Base-by-base conservation (phyloP, 2,113 vertebrate genomes). In the Lichenostomus cassidix region DNA sequence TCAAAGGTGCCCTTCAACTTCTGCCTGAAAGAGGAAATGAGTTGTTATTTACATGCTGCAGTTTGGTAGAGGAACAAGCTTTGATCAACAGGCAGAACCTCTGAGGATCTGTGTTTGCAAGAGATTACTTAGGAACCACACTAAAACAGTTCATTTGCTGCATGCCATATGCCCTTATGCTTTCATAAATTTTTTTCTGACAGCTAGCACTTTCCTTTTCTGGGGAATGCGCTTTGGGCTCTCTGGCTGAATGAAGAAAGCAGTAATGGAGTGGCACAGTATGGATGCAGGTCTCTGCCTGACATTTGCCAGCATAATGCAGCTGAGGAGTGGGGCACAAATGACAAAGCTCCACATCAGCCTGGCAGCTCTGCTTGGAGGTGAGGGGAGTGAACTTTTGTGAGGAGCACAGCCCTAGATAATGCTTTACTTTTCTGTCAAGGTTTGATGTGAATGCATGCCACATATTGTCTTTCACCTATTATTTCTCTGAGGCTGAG, bases 381-480 rank as follows among this genome's bases (percentile, higher is more conserved):
- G 8, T 65, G 58, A 92, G 74, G 25, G 41, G 76, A 49, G 50
- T 18, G 50, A 89, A 76, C 70, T 31, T 93, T 74, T 64, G 14
- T 42, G 23, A 83, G 37, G 22, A 74, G 47, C 16, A 71, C 46
- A 86, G 35, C 56, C 37, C 35, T 62, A 65, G 56, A 81, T 56
- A 92, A 75, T 27, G 64, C 44, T 77, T 56, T 53, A 21, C 44
- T 87, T 83, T 93, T 71, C 63, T 80, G 47, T 64, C 5, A 9
- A 92, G 56, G 37, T 90, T 83, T 88, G 68, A 89, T 78, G 60
- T 84, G 60, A 80, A 88, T 93, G 69, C 60, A 62, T 62, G 52
- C 75, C 80, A 74, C 86, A 79, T 79, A 65, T 15, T 90, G 56
- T 92, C 90, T 89, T 96, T 95, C 93, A 92, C 93, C 64, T 94